These are phyloP conservation scores for Caenorhabditis sp. DNA, from an alignment of 2,888 invertebrate genomes.

Conservation along the genomic window DNA sequence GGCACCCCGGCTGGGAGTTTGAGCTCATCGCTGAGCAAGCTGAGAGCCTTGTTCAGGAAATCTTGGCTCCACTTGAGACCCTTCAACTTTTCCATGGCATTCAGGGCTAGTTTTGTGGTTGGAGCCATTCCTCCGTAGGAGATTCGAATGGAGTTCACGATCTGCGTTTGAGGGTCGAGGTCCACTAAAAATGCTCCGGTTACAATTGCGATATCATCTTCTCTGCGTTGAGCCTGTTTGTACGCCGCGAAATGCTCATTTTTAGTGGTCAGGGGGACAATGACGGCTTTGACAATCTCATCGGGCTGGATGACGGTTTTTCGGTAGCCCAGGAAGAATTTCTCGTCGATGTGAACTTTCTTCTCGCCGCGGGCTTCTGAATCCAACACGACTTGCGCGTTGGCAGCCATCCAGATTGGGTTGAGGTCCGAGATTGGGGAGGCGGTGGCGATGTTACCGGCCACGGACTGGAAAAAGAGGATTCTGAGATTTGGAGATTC, in stretches of 20 bases:
- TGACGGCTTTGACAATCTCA: conserved; percentile 90
- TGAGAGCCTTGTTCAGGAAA: conserved; percentile 86
- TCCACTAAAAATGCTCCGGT: conserved; percentile 84
- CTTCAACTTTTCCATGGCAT: no score
- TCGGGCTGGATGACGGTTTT: conserved; percentile 88
- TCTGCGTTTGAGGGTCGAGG: conserved; percentile 58
- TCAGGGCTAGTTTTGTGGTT: no score
- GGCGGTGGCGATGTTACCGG: no score
- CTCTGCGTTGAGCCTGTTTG: conserved; percentile 95
- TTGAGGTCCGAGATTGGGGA: no score
- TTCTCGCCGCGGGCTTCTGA: no score
- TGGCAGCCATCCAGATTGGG: no score
- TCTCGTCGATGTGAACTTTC: no score
- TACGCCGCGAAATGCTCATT: conserved; percentile 90
- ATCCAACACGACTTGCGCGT: no score
- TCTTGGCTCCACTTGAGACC: conserved; percentile 81
- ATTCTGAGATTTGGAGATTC: no score
- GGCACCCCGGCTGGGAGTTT: conserved; percentile 90
- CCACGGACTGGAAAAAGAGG: conserved; percentile 94
- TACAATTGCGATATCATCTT: no score
- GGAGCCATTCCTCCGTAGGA: no score
- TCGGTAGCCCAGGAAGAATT: no score
- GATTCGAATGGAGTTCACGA: conserved; percentile 86
- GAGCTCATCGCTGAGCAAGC: conserved; percentile 88
- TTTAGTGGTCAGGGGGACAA: conserved; percentile 88